These are phyloP conservation scores for Drosophila grimshawi DNA, from an alignment of 1,140 invertebrate species.

Conservation along the genomic window DNA sequence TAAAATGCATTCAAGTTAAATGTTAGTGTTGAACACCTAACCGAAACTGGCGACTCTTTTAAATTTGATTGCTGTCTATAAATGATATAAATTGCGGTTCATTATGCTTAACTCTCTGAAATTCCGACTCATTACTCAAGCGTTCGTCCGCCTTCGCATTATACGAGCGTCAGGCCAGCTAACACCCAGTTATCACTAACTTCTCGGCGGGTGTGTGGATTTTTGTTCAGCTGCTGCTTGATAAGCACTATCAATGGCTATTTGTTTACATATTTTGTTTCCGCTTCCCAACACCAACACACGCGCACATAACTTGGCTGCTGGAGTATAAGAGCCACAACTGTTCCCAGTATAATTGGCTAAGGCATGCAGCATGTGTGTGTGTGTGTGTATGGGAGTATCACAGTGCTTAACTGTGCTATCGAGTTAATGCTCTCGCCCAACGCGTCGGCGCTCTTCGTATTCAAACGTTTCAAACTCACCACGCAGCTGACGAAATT, in stretches of 20 bases:
- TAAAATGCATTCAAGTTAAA: neutral
- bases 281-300: slow-evolving; percentile 8
- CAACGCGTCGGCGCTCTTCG: slow-evolving; percentile 46
- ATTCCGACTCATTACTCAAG: slow-evolving; percentile 36
- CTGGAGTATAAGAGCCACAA: slow-evolving; percentile 32
- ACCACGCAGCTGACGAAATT: slow-evolving; percentile 66
- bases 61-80: slow-evolving; percentile 14
- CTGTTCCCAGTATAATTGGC: slow-evolving; percentile 39
- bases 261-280: slow-evolving; percentile 46
- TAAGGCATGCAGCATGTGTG: neutral
- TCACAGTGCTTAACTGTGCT: slow-evolving; percentile 26
- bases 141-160: slow-evolving; percentile 13
- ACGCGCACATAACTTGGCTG: slow-evolving; percentile 5
- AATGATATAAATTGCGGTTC: slow-evolving; percentile 28
- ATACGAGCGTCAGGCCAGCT: slow-evolving; percentile 22
- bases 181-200: slow-evolving; percentile 47
- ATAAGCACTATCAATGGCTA: slow-evolving; percentile 65
- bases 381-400: neutral
- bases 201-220: slow-evolving; percentile 9
- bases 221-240: slow-evolving; percentile 49
- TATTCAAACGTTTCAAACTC: slow-evolving; percentile 47
- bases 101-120: slow-evolving; percentile 28
- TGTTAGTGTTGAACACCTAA: neutral
- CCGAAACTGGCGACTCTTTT: neutral
- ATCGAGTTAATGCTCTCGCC: neutral